Evolutionary conservation across 2,888 invertebrate genomes (phyloP), one percentile per base, ranked within the genome.

Genomic region (Bellardia bayeri): DNA sequence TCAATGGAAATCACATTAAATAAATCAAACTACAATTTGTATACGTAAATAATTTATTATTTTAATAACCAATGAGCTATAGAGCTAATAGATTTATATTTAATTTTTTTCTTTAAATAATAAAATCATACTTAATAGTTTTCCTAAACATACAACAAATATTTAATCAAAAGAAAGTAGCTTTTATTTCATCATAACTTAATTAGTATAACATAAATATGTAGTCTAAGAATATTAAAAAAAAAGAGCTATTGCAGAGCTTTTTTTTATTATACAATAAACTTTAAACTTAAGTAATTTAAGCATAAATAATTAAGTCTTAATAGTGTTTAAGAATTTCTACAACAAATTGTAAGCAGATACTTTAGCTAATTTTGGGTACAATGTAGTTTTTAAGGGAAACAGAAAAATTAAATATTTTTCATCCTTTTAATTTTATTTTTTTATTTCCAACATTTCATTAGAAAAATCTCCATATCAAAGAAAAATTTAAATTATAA

Each of bases 201-300:
- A n/a, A 51, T 51, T 33, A 45, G 8, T 30, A 64, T n/a, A 11
- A 54, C 8, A 1, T 16, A 56, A 14, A 33, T 71, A 23, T 23
- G 23, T 23, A 42, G 45, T 58, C 23, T 14, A 49, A 66, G n/a
- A 13, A 72, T 66, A 54, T 2, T 6, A 71, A 78, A 64, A 79
- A 80, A 79, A 45, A 61, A 85, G 84, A 89, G 82, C 89, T 91
- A 91, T 91, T 91, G 91, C 92, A 92, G 92, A 92, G 91, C 91
- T 92, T 88, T 89, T 89, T 80, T 85, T 69, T 37, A 40, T 37
- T n/a, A 69, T 8, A 68, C 45, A 68, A 51, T 68, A 75, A 68
- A 40, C 11, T 0, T 23, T 23, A 14, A 4, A 37, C 9, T 23
- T 7, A 68, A 49, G 13, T 14, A 30, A 8, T 30, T 6, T 14